Conservation (phyloP, 2,888 invertebrate genomes). For the Tenthredo scrophulariae region DNA sequence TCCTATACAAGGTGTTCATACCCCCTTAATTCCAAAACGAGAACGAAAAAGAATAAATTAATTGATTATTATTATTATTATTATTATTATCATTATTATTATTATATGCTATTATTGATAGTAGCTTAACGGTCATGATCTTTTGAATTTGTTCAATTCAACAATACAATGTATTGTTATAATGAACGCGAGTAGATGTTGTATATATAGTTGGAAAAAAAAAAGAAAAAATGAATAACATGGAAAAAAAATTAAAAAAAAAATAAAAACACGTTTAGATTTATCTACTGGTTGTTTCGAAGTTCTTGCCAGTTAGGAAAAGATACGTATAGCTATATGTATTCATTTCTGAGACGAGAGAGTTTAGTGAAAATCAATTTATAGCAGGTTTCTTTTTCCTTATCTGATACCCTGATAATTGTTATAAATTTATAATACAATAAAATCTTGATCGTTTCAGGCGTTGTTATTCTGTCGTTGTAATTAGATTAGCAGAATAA, state of each 20-base stretch:
- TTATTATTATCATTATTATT: neutral
- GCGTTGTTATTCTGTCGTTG: neutral
- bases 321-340: neutral
- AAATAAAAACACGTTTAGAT: neutral
- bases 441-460: neutral
- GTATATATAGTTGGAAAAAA: constrained; percentile 31
- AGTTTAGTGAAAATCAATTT: neutral
- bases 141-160: neutral
- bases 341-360: neutral
- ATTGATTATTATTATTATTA: constrained; percentile 50
- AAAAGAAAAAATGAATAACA: neutral
- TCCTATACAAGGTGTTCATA: neutral
- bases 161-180: neutral
- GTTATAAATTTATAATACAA: neutral
- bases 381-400: neutral
- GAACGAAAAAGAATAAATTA: constrained; percentile 31
- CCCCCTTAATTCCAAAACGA: constrained; percentile 12
- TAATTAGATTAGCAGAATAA: neutral
- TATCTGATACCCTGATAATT: neutral
- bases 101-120: neutral
- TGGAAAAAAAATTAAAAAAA: neutral
- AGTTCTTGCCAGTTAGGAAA: neutral
- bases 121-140: constrained; percentile 1
- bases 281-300: neutral
- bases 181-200: constrained; percentile 42